These are phyloP conservation scores for Onychostoma macrolepis DNA, from an alignment of 2,113 vertebrate species.

Conservation along the genomic window DNA sequence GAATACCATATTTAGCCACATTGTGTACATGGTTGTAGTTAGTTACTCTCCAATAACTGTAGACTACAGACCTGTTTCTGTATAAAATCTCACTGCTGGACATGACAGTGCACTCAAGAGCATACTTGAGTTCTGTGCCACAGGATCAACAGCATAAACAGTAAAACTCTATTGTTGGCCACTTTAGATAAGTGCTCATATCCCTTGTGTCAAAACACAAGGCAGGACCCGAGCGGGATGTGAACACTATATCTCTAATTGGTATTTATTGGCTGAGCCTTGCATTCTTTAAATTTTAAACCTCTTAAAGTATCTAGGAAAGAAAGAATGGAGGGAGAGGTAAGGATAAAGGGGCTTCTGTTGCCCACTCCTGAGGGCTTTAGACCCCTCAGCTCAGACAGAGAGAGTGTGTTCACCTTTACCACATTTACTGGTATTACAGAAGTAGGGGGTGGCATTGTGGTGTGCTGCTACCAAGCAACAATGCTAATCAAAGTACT, in stretches of 20 bases:
- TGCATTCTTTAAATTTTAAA: constrained; percentile 34
- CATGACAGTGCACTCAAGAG: neutral
- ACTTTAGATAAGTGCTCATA: constrained; percentile 29
- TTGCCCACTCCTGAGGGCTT: constrained; percentile 1
- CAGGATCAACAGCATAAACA: constrained; percentile 13
- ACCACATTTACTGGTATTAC: constrained; percentile 28
- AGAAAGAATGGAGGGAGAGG: neutral
- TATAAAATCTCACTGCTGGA: neutral
- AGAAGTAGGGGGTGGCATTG: constrained; percentile 41
- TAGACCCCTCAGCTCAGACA: constrained; percentile 32
- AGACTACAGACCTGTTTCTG: neutral
- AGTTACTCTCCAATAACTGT: neutral
- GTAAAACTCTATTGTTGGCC: neutral
- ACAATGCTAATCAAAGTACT: constrained; percentile 41
- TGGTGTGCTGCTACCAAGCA: constrained; percentile 51
- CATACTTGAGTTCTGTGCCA: neutral
- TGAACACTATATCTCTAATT: constrained; percentile 39
- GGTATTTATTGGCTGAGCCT: constrained; percentile 18
- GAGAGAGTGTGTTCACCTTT: constrained; percentile 41
- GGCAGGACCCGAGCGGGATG: neutral
- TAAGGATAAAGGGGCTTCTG: constrained; percentile 54
- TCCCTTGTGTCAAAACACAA: constrained; percentile 21
- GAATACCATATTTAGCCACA: neutral
- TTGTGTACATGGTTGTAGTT: neutral
- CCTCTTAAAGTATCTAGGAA: constrained; percentile 19